Evolutionary conservation across 2,113 vertebrate genomes (phyloP).

Genomic region (Casuarius casuarius): DNA sequence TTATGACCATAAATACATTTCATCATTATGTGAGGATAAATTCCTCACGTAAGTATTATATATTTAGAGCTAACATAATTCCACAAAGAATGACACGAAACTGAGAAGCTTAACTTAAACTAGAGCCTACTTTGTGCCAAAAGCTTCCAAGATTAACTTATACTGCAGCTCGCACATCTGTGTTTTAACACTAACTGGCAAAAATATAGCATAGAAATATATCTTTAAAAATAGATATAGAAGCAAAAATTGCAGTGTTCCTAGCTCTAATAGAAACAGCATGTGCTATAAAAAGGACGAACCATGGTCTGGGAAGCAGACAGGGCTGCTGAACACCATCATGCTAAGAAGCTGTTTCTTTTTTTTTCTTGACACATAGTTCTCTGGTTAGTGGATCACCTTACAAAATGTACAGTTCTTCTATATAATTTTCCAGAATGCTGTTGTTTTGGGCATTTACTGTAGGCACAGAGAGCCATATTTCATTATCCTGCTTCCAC

Average conservation of each 20-base stretch:
- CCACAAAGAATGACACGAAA: neutral
- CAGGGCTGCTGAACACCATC: neutral
- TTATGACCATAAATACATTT: neutral
- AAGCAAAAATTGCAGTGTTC: neutral
- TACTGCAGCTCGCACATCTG: neutral
- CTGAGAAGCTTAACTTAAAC: neutral
- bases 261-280: neutral
- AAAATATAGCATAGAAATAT: neutral
- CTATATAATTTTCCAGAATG: neutral
- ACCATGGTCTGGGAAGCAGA: rapidly evolving
- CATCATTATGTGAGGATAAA: neutral
- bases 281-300: neutral
- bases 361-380: neutral
- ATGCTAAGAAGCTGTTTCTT: neutral
- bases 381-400: neutral
- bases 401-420: neutral
- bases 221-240: neutral
- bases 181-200: conserved; percentile 21
- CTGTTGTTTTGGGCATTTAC: neutral
- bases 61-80: neutral
- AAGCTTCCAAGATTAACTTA: conserved; percentile 28
- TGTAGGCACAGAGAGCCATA: neutral
- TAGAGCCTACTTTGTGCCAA: neutral
- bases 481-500: neutral
- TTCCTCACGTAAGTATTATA: neutral